Percentiles rank a stretch among this genome's conserved stretches.
Conservation (phyloP, 2,113 vertebrate genomes). For the Eupsittula cactorum region DNA sequence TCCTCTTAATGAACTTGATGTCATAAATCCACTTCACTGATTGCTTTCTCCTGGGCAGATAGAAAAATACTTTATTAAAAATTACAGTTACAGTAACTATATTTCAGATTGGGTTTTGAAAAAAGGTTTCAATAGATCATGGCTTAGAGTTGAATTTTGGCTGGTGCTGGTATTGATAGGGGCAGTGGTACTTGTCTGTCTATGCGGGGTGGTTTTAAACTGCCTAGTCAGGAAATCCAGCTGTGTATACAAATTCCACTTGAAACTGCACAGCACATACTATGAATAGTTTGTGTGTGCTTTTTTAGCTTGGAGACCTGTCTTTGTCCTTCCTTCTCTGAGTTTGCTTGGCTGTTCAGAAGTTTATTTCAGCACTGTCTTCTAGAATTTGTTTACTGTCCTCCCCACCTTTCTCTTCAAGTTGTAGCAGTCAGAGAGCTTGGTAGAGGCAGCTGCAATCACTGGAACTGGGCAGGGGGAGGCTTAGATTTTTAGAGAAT, state of each 20-base stretch:
- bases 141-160: background rate
- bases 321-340: background rate
- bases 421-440: background rate
- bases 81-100: background rate
- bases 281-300: background rate
- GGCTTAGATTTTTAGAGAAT: background rate
- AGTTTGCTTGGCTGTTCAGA: background rate
- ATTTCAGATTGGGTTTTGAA: background rate
- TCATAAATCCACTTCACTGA: slow-evolving; percentile 55
- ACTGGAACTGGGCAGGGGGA: background rate
- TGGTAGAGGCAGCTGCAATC: background rate
- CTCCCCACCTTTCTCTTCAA: background rate
- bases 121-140: background rate
- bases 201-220: background rate
- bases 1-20: slow-evolving; percentile 67
- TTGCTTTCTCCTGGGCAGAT: background rate
- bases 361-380: background rate
- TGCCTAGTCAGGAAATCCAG: background rate
- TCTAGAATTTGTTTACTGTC: background rate
- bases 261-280: background rate
- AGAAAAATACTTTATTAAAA: slow-evolving; percentile 50
- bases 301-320: background rate
- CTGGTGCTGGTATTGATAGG: background rate
- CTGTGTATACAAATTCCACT: background rate
- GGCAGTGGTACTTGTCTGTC: background rate